Base-by-base conservation (phyloP, 2,113 vertebrate species). In the Rhabdornis inornatus region DNA sequence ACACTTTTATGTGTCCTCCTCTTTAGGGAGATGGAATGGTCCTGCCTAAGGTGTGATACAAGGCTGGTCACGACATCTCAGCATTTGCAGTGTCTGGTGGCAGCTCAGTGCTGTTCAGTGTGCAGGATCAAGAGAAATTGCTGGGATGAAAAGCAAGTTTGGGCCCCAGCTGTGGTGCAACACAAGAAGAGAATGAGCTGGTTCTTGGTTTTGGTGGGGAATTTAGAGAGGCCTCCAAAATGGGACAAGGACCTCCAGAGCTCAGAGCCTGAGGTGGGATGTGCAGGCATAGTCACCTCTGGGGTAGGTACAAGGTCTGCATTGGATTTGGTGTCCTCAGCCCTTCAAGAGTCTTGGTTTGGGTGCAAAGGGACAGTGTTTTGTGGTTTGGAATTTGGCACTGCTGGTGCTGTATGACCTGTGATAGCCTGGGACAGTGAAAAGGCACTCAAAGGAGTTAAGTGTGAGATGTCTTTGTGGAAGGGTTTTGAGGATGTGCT, bases 21-120 rank as follows among this genome's bases (percentile, higher is more conserved):
- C 14, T 85, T 66, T 25, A 17, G 19, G 31, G 49, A 15, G 30
- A 19, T 56, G 39, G 27, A 89, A 66, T 30, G 55, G 47, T 35
- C 31, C 42, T 75, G 40, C 19, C 35, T 19, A 27, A 66, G 61
- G 17, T n/a, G 28, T 18, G 50, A 52, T 21, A 33, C 21, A 35
- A 72, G 16, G 15, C 17, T 45, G 55, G 31, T 28, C 69, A 18
- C 28, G 40, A 3, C 56, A 72, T 31, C 74, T 87, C 59, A 64
- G 53, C 30, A 25, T 49, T 57, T 17, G 24, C 27, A 40, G 40
- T 8, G 22, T 21, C 72, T 44, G 18, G 24, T 24, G 64, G 30
- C 40, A 61, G 55, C 27, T 77, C 59, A 27, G 28, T 0, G 0
- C 77, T 81, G 18, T 31, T 56, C 30, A 1, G 21, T 15, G 15